phyloP scores from a whole-genome alignment of 1,140 invertebrate species.

The Anthonomus grandis region DNA sequence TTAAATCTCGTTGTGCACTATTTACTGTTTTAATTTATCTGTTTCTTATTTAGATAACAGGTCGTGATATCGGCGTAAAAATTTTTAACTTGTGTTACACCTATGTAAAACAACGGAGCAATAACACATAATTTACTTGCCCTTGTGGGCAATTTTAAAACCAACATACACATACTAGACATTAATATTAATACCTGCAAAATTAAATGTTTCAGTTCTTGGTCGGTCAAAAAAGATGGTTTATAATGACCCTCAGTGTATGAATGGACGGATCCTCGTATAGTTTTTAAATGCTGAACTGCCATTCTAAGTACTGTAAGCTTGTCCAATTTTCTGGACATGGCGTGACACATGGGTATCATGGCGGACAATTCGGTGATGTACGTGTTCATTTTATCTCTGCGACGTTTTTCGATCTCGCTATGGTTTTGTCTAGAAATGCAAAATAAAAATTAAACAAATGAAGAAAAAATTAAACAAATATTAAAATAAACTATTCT shows the following conservation, averaged over 20 bases:
- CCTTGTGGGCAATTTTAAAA: not conserved
- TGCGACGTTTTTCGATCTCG: slow-evolving; percentile 89
- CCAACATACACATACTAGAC: not conserved
- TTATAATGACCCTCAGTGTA: slow-evolving; percentile 81
- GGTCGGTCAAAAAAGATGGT: slow-evolving; percentile 84
- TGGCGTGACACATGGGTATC: slow-evolving; percentile 91
- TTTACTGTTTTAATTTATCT: slow-evolving; percentile 5
- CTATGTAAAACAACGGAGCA: not conserved
- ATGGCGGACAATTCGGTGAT: slow-evolving; percentile 87
- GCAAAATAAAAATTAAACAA: not conserved
- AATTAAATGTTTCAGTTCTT: slow-evolving; percentile 77
- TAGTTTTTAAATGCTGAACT: slow-evolving; percentile 86
- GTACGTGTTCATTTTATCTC: slow-evolving; percentile 96
- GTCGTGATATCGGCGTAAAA: slow-evolving; percentile 1
- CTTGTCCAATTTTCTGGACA: slow-evolving; percentile 91
- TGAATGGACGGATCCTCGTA: slow-evolving; percentile 71
- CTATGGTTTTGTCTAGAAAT: slow-evolving; percentile 75
- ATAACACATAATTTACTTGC: not conserved
- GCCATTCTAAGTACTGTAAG: slow-evolving; percentile 91
- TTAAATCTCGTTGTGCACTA: not conserved
- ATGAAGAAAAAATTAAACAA: not conserved
- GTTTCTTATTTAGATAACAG: slow-evolving; percentile 5
- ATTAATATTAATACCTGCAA: slow-evolving; percentile 52
- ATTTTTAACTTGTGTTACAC: not conserved
- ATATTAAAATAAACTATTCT: not conserved